A percentile compares a stretch with the other conserved stretches of the same genome.
phyloP scores from a whole-genome alignment of 2,888 invertebrate genomes.

The Heliconius ethilla region DNA sequence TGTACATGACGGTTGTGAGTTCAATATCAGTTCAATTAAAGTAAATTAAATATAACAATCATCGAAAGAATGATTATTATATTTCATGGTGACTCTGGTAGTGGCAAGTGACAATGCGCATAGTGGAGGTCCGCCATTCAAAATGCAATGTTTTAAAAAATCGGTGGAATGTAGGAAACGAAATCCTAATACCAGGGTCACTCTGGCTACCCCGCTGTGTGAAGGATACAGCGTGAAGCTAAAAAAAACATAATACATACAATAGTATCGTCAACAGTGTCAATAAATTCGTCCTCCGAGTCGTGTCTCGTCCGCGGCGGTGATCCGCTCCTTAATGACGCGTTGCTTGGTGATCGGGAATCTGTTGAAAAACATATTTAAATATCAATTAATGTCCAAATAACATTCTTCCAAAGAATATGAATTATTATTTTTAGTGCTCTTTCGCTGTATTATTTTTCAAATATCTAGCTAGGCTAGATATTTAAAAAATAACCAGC shows the following conservation, averaged over 20 bases:
- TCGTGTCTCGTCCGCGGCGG: conserved; percentile 81
- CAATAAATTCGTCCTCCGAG: conserved; percentile 90
- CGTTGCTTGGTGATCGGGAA: conserved; percentile 87
- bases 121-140: not conserved
- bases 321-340: conserved; percentile 68
- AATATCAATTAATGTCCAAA: not conserved
- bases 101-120: no score
- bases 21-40: not conserved
- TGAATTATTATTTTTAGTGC: no score
- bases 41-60: no score
- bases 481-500: no score
- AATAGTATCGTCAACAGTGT: conserved; percentile 87
- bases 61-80: not conserved
- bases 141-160: not conserved
- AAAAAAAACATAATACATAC: conserved; percentile 45
- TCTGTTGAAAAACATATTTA: conserved; percentile 61
- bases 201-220: not conserved
- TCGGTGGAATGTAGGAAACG: not conserved
- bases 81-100: not conserved
- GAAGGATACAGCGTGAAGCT: conserved; percentile 8
- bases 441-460: no score
- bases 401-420: no score
- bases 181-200: not conserved
- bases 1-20: not conserved
- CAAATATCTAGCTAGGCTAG: no score